Evolutionary conservation across 2,113 vertebrate species (phyloP), one percentile per base, ranked within the genome.

Genomic region (Indri indri): DNA sequence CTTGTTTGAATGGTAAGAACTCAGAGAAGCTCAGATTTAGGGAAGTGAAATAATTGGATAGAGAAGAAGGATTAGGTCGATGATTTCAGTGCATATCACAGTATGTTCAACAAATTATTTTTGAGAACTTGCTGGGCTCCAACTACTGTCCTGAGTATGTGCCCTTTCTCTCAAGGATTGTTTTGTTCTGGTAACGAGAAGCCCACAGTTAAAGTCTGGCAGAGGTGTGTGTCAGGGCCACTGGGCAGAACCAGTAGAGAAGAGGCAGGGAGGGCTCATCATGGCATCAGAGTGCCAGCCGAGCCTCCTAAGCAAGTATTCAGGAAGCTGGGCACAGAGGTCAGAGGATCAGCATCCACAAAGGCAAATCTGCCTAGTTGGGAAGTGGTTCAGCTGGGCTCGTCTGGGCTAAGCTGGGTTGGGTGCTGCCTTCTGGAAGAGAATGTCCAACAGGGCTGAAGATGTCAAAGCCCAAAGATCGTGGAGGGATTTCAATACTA

Each of bases 261-360:
- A 2, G 12, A 40, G 30, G 25, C 1, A 2, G 37, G 23, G 22
- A 12, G 6, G 9, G 11, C 13, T 76, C 13, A 8, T 1, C 9
- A 20, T 0, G 5, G 52, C 50, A 71, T 45, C 6, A 8, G 13
- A 9, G 13, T 10, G 68, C 17, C 10, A 16, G 1, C 27, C 25
- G 2, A 23, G 7, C 16, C 34, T 47, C n/a, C 14, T 2, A 1
- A 4, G 14, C 10, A 9, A 9, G 22, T 2, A 1, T 66, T 20
- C 27, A 6, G 8, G 45, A 34, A 18, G 22, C 4, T 34, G 8
- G 6, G 45, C 37, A 5, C 14, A 68, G 11, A 2, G 14, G 6
- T 20, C 11, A 3, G 34, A 22, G 47, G 8, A 22, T 7, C 18
- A 1, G 8, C 23, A 1, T 11, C 30, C 34, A 52, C 40, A 8